A percentile compares a stretch with the other conserved stretches of the same genome.
Conservation (phyloP, 2,888 invertebrate genomes). For the Lepidochrysops patricia region DNA sequence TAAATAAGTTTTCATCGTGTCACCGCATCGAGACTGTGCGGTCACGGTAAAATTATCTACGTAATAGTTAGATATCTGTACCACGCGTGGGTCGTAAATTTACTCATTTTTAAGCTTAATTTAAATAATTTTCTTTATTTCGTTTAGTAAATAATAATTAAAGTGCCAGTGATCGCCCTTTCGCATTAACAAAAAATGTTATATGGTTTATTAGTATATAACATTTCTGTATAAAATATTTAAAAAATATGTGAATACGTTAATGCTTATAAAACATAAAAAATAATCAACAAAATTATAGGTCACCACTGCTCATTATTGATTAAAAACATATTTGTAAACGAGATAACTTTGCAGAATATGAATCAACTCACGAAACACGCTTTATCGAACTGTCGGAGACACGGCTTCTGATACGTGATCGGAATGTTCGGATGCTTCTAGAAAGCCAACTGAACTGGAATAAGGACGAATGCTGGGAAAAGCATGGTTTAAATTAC, state of each 20-base stretch:
- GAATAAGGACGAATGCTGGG: constrained; percentile 9
- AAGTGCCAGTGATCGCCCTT: too few species aligned
- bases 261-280: background rate
- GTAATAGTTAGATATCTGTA: too few species aligned
- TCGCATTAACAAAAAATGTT: too few species aligned
- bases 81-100: background rate
- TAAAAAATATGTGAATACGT: too few species aligned
- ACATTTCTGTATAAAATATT: too few species aligned
- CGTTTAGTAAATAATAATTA: too few species aligned
- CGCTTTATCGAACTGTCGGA: constrained; percentile 50
- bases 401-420: constrained; percentile 62
- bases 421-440: constrained; percentile 49
- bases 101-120: background rate
- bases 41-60: too few species aligned
- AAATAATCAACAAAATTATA: background rate
- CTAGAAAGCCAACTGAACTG: constrained; percentile 29
- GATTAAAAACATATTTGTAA: constrained; percentile 19
- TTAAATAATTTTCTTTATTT: background rate
- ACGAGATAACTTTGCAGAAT: constrained; percentile 40
- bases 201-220: too few species aligned
- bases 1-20: background rate
- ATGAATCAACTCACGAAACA: constrained; percentile 48
- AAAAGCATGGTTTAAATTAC: background rate
- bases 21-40: background rate
- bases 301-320: background rate